Evolutionary conservation across 2,113 vertebrate genomes (phyloP).

Genomic region (Lontra canadensis): DNA sequence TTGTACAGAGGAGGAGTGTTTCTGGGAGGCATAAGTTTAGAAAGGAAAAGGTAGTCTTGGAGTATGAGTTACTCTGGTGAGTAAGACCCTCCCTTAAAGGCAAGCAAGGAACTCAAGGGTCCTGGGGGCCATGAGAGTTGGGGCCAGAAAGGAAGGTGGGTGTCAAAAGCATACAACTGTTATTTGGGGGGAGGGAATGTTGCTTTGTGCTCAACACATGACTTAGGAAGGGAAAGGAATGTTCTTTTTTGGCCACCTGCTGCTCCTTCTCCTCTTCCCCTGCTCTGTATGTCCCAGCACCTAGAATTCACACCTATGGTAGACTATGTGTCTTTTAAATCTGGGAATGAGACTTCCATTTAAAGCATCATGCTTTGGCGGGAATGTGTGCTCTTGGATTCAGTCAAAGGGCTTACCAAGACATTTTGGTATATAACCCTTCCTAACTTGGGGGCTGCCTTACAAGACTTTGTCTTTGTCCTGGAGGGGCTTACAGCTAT

Average conservation of each 20-base stretch:
- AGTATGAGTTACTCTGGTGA: background rate
- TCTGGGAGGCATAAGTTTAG: background rate
- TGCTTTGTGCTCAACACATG: background rate
- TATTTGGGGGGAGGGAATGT: background rate
- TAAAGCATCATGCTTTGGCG: background rate
- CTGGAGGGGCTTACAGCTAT: background rate
- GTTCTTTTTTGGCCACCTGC: background rate
- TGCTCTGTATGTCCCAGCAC: background rate
- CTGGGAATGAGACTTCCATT: background rate
- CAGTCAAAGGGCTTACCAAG: background rate
- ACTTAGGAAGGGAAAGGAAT: background rate
- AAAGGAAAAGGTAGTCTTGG: conserved; percentile 21
- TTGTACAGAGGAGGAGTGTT: background rate
- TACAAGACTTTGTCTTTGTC: background rate
- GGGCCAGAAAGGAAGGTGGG: background rate
- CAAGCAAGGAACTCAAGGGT: background rate
- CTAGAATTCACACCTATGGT: background rate
- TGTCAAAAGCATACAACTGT: background rate
- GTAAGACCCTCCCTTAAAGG: background rate
- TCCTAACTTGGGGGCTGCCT: background rate
- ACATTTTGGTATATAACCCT: background rate
- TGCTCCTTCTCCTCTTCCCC: background rate
- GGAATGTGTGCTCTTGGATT: background rate
- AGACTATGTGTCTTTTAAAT: background rate
- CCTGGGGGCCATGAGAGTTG: background rate